Percentiles rank a stretch among this genome's conserved stretches.
These are phyloP conservation scores for Spilarctia lutea DNA, from an alignment of 2,888 invertebrate genomes.

Conservation along the genomic window DNA sequence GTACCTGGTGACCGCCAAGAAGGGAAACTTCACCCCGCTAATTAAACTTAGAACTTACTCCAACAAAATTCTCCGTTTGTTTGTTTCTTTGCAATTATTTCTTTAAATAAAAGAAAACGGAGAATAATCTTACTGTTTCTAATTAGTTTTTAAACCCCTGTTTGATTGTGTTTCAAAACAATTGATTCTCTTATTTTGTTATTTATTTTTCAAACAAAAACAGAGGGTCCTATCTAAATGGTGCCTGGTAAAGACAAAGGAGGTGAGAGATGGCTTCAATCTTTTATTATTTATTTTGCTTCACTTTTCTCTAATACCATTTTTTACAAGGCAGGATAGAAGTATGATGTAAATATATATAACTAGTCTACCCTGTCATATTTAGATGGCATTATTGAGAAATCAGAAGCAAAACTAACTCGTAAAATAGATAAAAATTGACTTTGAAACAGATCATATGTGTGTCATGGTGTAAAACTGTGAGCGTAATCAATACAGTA, in stretches of 20 bases:
- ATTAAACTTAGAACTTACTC: slow-evolving; percentile 67
- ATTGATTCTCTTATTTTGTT: slow-evolving; percentile 31
- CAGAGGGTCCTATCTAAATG: not conserved
- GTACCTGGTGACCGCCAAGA: slow-evolving; percentile 47
- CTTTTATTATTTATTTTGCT: not conserved
- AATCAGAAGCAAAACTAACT: no score
- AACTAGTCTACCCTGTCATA: no score
- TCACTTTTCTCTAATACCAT: not conserved
- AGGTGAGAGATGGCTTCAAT: not conserved
- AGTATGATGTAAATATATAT: not conserved
- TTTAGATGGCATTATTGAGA: no score
- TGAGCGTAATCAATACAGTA: no score
- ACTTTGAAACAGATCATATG: no score
- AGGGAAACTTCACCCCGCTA: slow-evolving; percentile 60
- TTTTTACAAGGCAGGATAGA: not conserved
- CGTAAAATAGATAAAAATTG: no score
- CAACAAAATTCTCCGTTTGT: slow-evolving; percentile 59
- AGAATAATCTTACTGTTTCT: slow-evolving; percentile 55
- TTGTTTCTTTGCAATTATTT: slow-evolving; percentile 55
- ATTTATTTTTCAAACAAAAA: not conserved
- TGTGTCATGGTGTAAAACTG: no score
- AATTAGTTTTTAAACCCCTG: slow-evolving; percentile 60
- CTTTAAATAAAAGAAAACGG: slow-evolving; percentile 60
- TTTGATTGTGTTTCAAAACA: slow-evolving; percentile 51
- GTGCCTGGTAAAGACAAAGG: not conserved